These are phyloP conservation scores for Medauroidea extradentata DNA, from an alignment of 1,140 invertebrate genomes.

Conservation along the genomic window DNA sequence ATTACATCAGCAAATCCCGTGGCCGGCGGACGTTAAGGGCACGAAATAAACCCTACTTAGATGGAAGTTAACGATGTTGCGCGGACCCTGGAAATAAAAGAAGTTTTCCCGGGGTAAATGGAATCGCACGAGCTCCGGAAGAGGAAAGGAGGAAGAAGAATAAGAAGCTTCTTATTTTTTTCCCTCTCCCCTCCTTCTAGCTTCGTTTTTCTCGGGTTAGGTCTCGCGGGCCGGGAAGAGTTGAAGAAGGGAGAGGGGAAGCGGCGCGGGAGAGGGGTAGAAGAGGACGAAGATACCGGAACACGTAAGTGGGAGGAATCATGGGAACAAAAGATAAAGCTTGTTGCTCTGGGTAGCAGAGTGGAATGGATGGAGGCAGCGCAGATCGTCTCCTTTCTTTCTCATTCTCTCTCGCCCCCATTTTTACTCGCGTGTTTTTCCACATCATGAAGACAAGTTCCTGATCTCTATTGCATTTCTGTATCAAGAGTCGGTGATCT, in stretches of 20 bases:
- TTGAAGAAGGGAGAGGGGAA: background rate
- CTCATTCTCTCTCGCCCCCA: too few species aligned
- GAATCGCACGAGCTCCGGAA: constrained; percentile 25
- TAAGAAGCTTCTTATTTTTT: constrained; percentile 24
- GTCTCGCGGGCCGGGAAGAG: background rate
- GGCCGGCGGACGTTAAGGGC: constrained; percentile 11
- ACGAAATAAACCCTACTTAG: constrained; percentile 25
- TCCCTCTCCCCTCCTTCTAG: background rate
- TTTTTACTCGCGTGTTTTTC: too few species aligned
- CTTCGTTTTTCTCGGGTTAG: background rate
- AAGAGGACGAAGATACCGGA: background rate
- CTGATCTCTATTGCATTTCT: too few species aligned
- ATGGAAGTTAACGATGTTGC: constrained; percentile 26
- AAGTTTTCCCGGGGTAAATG: constrained; percentile 24
- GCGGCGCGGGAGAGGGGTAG: background rate
- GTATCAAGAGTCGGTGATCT: too few species aligned
- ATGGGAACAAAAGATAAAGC: too few species aligned
- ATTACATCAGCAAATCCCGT: constrained; percentile 18
- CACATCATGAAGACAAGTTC: too few species aligned
- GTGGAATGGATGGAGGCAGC: too few species aligned
- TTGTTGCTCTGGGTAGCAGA: too few species aligned
- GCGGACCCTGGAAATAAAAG: constrained; percentile 19
- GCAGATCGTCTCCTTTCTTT: too few species aligned
- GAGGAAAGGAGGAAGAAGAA: too few species aligned
- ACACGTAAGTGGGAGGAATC: too few species aligned